Percentiles rank a stretch among this genome's conserved stretches.
Evolutionary conservation across 2,113 vertebrate genomes (phyloP).

Genomic region (Pelmatolapia mariae): DNA sequence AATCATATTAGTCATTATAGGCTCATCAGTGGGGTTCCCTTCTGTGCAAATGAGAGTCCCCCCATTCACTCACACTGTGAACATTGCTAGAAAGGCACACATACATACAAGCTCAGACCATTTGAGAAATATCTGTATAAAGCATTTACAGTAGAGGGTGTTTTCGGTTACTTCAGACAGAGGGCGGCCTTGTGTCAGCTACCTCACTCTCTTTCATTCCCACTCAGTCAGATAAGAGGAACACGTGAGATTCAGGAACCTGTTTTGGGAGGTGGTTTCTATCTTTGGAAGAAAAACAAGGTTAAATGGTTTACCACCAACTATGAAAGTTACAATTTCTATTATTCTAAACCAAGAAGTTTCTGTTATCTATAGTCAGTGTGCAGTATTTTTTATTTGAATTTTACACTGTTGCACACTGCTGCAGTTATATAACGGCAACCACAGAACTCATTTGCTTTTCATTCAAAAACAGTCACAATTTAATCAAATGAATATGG

Average conservation of each 20-base stretch:
- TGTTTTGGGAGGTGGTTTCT: background rate
- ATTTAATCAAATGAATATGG: background rate
- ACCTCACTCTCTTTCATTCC: background rate
- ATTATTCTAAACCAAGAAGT: background rate
- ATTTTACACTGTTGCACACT: background rate
- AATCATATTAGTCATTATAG: slow-evolving; percentile 56
- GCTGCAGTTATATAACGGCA: background rate
- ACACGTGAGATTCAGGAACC: background rate
- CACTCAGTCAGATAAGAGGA: background rate
- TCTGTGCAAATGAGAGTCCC: slow-evolving; percentile 37
- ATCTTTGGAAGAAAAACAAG: background rate
- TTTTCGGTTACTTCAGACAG: slow-evolving; percentile 69
- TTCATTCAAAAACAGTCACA: background rate
- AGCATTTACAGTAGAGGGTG: slow-evolving; percentile 29
- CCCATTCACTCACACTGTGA: slow-evolving; percentile 31
- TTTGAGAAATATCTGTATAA: background rate
- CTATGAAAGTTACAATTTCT: background rate
- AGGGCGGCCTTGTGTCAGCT: slow-evolving; percentile 75
- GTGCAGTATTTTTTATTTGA: background rate
- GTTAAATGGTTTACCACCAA: background rate
- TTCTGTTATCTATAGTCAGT: background rate
- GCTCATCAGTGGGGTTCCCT: slow-evolving; percentile 37
- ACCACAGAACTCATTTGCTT: background rate
- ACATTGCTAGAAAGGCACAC: slow-evolving; percentile 15
- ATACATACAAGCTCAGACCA: background rate